These are phyloP conservation scores for Endotricha flammealis DNA, from an alignment of 2,888 invertebrate genomes.

Conservation along the genomic window DNA sequence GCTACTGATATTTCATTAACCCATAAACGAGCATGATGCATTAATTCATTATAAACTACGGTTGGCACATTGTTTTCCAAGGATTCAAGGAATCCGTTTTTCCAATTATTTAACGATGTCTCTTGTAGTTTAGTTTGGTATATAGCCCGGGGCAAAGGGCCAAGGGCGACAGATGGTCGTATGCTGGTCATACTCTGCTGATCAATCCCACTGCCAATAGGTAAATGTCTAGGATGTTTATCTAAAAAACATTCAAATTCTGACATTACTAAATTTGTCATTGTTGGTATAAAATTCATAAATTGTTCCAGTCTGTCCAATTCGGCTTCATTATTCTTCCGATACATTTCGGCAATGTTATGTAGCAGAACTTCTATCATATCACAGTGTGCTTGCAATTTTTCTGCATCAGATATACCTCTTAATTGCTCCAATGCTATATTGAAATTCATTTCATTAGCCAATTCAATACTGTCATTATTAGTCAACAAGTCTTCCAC, in stretches of 20 bases:
- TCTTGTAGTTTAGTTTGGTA: slow-evolving; percentile 52
- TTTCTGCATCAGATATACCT: slow-evolving; percentile 42
- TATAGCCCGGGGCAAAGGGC: slow-evolving; percentile 35
- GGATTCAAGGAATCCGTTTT: slow-evolving; percentile 58
- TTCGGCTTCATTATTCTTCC: slow-evolving; percentile 46
- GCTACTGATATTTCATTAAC: slow-evolving; percentile 41
- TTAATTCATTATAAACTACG: slow-evolving; percentile 43
- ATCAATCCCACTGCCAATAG: slow-evolving; percentile 13
- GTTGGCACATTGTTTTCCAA: slow-evolving; percentile 44
- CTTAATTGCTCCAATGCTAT: slow-evolving; percentile 51
- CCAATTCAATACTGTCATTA: slow-evolving; percentile 47
- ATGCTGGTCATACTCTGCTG: slow-evolving; percentile 4
- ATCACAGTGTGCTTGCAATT: slow-evolving; percentile 40
- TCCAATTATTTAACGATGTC: slow-evolving; percentile 48
- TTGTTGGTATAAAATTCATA: slow-evolving; percentile 36
- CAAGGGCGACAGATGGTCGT: background rate
- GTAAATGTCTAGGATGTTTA: slow-evolving; percentile 39
- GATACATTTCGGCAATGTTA: slow-evolving; percentile 38
- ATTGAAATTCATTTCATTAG: slow-evolving; percentile 49
- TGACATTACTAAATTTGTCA: slow-evolving; percentile 45
- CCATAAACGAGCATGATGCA: slow-evolving; percentile 46
- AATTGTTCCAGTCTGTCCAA: slow-evolving; percentile 48
- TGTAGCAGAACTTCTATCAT: slow-evolving; percentile 34
- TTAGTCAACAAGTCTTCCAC: slow-evolving; percentile 57
- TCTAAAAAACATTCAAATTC: slow-evolving; percentile 54